phyloP scores from a whole-genome alignment of 2,113 vertebrate genomes.

The Forbesichthys agassizii region DNA sequence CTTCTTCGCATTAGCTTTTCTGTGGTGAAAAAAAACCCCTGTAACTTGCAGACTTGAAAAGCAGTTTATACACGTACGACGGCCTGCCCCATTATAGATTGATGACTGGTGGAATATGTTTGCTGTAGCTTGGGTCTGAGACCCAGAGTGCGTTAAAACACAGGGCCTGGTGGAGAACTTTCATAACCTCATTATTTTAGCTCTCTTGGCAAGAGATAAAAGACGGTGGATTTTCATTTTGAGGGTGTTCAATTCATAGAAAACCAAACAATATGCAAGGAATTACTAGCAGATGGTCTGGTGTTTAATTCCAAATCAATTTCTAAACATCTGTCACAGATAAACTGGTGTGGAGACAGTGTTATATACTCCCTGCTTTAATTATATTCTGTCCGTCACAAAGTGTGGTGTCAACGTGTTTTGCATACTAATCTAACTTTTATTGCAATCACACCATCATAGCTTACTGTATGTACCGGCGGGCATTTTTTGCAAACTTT shows the following conservation, averaged over 20 bases:
- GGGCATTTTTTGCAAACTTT: background rate
- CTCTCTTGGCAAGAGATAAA: conserved; percentile 71
- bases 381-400: conserved; percentile 20
- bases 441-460: conserved; percentile 1
- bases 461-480: background rate
- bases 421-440: background rate
- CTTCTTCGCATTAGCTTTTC: background rate
- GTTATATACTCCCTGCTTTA: conserved; percentile 12
- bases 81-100: conserved; percentile 8
- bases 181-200: conserved; percentile 63
- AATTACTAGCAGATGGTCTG: conserved; percentile 71
- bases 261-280: conserved; percentile 64
- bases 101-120: conserved; percentile 38
- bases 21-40: background rate
- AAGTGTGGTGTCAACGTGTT: conserved; percentile 10
- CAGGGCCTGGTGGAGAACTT: conserved; percentile 51
- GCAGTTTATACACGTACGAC: conserved; percentile 11
- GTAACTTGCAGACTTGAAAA: conserved; percentile 26
- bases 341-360: conserved; percentile 16
- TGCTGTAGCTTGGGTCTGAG: conserved; percentile 45
- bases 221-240: conserved; percentile 55
- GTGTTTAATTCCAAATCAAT: conserved; percentile 59
- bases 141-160: conserved; percentile 41
- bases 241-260: conserved; percentile 63
- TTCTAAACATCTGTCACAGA: conserved; percentile 69